These are phyloP conservation scores for Phylloscopus whistleri DNA, from an alignment of 2,113 vertebrate genomes.

Conservation along the genomic window DNA sequence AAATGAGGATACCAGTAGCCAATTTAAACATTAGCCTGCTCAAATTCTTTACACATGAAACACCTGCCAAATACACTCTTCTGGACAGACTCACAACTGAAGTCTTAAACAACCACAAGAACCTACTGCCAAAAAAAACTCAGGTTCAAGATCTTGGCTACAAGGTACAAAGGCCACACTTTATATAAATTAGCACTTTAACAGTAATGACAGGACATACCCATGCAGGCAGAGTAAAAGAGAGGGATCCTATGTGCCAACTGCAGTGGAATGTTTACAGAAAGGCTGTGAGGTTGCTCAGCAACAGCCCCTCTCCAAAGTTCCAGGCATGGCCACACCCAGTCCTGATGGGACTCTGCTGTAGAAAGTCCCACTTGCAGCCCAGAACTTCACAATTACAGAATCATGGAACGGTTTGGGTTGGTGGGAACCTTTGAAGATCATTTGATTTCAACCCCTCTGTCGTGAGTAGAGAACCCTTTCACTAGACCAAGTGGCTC, in stretches of 20 bases:
- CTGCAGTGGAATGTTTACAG: not conserved
- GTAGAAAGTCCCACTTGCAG: not conserved
- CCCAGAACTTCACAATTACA: not conserved
- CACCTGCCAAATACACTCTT: not conserved
- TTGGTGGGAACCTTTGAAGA: not conserved
- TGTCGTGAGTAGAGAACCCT: not conserved
- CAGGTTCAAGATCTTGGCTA: not conserved
- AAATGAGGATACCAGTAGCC: not conserved
- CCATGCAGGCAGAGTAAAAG: not conserved
- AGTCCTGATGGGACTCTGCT: accelerated
- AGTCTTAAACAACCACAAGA: not conserved
- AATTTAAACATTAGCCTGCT: not conserved
- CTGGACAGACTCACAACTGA: not conserved
- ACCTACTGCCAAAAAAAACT: not conserved
- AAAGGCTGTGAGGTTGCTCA: not conserved
- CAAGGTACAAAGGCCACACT: not conserved
- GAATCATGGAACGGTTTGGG: no score
- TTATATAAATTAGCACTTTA: not conserved
- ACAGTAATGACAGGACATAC: not conserved
- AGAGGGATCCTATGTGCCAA: not conserved
- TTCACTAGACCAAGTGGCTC: not conserved
- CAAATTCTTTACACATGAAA: not conserved
- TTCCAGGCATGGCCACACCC: not conserved
- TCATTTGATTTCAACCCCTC: not conserved
- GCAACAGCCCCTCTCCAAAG: not conserved